Evolutionary conservation across 2,797 vertebrate genomes (phyloP), one percentile per base, ranked within the genome.

Genomic region (Cryptoprocta ferox): DNA sequence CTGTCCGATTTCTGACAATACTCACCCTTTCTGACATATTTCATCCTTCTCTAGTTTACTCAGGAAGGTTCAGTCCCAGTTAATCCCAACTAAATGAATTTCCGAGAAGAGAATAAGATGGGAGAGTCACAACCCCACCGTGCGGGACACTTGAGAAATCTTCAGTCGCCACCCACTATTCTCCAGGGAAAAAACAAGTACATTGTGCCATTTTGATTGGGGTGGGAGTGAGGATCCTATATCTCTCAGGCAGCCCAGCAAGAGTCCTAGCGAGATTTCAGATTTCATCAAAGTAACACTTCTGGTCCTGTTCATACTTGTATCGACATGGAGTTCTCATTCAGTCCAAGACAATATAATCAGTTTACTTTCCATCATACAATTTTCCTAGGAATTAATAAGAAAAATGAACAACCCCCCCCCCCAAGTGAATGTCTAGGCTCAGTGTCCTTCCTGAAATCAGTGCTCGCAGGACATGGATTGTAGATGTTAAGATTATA

Each of bases 381-480:
- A 84, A 48, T 42, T 81, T 86, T 89, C 61, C 12, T 89, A 68
- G 30, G 6, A 81, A 83, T 76, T 71, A 65, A 9, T 66, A 76
- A 80, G 35, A 61, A 90, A 97, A 87, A 87, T 45, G 63, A 90
- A 32, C 50, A n/a, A n/a, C n/a, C n/a, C n/a, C n/a, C n/a, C n/a
- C 19, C 30, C 24, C 71, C 70, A n/a, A 32, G 50, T 70, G 75
- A 85, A 0, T 53, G 45, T 63, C 35, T 76, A 85, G 42, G 68
- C 48, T 94, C 48, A 68, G 32, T 65, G 42, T 68, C 50, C 75
- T 94, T 84, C 45, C 56, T 82, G 61, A 94, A 82, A 89, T 89
- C 32, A 66, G 39, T 66, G 50, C 18, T 78, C 81, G 80, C 30
- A 86, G 26, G 68, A 65, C 63, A 79, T 4, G 42, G 18, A 45